Evolutionary conservation across 2,797 vertebrate species (phyloP), one percentile per base, ranked within the genome.

Genomic region (Alfaro cultratus): DNA sequence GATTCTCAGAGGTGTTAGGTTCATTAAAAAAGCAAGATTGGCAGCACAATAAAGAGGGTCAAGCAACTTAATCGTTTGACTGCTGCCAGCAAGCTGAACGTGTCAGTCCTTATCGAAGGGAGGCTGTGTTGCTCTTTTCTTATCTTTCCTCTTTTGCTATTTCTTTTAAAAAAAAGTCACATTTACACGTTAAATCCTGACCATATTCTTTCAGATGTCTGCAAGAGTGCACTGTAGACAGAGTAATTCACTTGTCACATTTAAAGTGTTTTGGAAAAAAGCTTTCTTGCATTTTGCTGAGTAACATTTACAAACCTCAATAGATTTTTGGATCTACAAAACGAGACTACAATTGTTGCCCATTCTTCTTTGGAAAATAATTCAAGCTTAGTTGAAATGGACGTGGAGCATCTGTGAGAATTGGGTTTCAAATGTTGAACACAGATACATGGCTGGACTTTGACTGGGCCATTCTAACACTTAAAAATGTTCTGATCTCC

Each of bases 1-100:
- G 97, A 99, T 98, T 98, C 98, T 99, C 97, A 94, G 96, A 97
- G 97, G 97, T 97, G 98, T 98, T 99, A 97, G 97, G 97, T 99
- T 99, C 98, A 99, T 99, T 99, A 99, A 97, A 98, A 93, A 97
- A 95, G 96, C 93, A 95, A 98, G 98, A 99, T 99, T 99, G 97
- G 97, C 97, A 97, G 96, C 95, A 96, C 96, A 96, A 97, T 98
- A 98, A 99, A 99, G 97, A 98, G 97, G 98, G 98, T 98, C 98
- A 99, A 95, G 93, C 95, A 95, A 96, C 97, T 98, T 97, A 97
- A 98, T 97, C 97, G 95, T 97, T 97, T 89, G 92, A 90, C 94
- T 90, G 94, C 93, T 90, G 90, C 87, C 90, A 90, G 92, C 88
- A 41, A 93, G 94, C 92, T 89, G 89, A 93, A 90, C 85, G 26